Evolutionary conservation across 2,888 invertebrate species (phyloP).

Genomic region (Seira musarum): DNA sequence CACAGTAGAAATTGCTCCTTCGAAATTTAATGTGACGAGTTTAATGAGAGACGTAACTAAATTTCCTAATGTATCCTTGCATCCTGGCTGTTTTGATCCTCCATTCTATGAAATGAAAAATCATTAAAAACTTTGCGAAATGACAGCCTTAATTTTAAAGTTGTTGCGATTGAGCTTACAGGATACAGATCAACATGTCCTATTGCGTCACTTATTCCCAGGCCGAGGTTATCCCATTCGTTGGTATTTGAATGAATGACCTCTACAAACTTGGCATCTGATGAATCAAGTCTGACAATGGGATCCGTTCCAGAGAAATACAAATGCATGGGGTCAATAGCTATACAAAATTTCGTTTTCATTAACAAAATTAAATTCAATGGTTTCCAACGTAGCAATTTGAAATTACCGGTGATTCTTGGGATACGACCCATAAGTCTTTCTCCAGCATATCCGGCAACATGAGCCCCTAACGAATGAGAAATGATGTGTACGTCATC

Average conservation of each 20-base stretch:
- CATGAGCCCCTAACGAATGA: conserved; percentile 70
- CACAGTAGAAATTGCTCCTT: conserved; percentile 57
- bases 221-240: conserved; percentile 56
- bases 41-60: conserved; percentile 64
- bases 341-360: conserved; percentile 71
- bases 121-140: background rate
- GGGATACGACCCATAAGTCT: conserved; percentile 65
- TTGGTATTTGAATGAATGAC: conserved; percentile 78
- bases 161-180: conserved; percentile 70
- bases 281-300: conserved; percentile 75
- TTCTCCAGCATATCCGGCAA: conserved; percentile 69
- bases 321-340: conserved; percentile 79
- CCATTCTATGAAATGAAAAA: conserved; percentile 48
- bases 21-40: conserved; percentile 65
- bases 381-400: background rate
- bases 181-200: conserved; percentile 73
- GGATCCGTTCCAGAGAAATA: conserved; percentile 75
- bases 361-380: background rate
- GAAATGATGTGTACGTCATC: conserved; percentile 68
- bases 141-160: background rate
- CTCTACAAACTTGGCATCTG: conserved; percentile 78
- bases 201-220: conserved; percentile 62
- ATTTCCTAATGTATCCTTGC: conserved; percentile 69
- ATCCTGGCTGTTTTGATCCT: conserved; percentile 72
- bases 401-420: conserved; percentile 67